Conservation (phyloP, 2,113 vertebrate genomes). For the Hucho hucho region DNA sequence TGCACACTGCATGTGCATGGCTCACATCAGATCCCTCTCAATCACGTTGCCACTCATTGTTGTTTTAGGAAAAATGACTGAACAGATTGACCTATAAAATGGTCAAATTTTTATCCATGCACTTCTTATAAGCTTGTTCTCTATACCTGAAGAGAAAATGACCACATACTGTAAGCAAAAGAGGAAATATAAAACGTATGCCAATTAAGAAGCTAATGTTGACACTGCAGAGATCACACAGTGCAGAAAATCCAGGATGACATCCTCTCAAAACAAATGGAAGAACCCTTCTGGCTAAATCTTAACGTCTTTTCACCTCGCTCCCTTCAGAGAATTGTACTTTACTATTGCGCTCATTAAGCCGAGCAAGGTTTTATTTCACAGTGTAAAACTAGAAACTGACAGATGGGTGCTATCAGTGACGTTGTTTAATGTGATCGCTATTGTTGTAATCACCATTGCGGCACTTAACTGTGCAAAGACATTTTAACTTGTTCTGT, state of each 20-base stretch:
- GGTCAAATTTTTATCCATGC: not conserved
- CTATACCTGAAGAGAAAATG: no score
- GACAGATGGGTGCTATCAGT: not conserved
- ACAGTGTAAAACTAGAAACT: not conserved
- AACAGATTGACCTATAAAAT: slow-evolving; percentile 37
- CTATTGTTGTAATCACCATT: no score
- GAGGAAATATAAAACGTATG: not conserved
- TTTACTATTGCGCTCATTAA: not conserved
- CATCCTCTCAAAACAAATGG: not conserved
- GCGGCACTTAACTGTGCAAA: no score
- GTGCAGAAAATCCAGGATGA: no score
- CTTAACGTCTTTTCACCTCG: not conserved
- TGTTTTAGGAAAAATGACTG: slow-evolving; percentile 2
- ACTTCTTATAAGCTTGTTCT: no score
- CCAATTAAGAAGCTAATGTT: not conserved
- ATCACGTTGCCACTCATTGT: slow-evolving; percentile 14
- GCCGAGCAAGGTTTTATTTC: not conserved
- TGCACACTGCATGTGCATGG: not conserved
- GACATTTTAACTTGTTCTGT: no score
- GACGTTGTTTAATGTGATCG: not conserved
- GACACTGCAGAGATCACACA: not conserved
- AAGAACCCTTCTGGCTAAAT: not conserved
- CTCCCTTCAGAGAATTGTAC: not conserved
- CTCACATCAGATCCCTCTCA: slow-evolving; percentile 33
- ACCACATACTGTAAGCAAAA: no score